These are phyloP conservation scores for Anoplophora glabripennis DNA, from an alignment of 1,140 invertebrate species.

Conservation along the genomic window DNA sequence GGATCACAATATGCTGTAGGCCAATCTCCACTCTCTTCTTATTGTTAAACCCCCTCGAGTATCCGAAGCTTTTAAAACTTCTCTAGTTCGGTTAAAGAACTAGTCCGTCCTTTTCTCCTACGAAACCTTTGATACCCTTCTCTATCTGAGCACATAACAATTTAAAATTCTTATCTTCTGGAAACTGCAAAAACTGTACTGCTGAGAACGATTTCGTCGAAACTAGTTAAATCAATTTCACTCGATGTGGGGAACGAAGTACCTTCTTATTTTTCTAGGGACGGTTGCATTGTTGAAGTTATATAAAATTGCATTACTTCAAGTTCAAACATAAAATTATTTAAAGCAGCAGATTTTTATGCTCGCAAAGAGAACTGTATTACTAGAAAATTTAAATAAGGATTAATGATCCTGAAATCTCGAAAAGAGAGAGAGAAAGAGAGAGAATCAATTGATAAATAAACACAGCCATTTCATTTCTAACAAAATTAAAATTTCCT, in stretches of 20 bases:
- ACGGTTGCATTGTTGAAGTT: too few species aligned
- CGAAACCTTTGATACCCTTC: slow-evolving; percentile 4
- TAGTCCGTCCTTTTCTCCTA: not conserved
- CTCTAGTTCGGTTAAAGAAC: not conserved
- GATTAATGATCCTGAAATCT: too few species aligned
- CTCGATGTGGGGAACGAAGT: not conserved
- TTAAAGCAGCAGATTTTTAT: too few species aligned
- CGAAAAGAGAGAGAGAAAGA: too few species aligned
- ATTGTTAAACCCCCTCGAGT: slow-evolving; percentile 12
- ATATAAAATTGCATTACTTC: not conserved
- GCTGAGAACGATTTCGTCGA: not conserved
- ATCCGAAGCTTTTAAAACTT: slow-evolving; percentile 22
- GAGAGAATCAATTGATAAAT: too few species aligned
- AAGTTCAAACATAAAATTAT: not conserved
- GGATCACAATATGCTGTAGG: slow-evolving; percentile 15
- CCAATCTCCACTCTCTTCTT: slow-evolving; percentile 20
- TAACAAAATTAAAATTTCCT: too few species aligned
- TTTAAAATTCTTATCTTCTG: slow-evolving; percentile 1
- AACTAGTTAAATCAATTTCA: slow-evolving; percentile 6
- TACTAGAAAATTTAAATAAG: too few species aligned
- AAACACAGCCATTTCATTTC: too few species aligned
- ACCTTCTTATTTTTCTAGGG: not conserved
- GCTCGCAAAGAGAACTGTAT: too few species aligned
- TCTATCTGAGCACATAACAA: too few species aligned
- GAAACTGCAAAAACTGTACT: not conserved